A percentile compares a stretch with the other conserved stretches of the same genome.
These are phyloP conservation scores for Anhinga anhinga DNA, from an alignment of 2,113 vertebrate genomes.

Conservation along the genomic window DNA sequence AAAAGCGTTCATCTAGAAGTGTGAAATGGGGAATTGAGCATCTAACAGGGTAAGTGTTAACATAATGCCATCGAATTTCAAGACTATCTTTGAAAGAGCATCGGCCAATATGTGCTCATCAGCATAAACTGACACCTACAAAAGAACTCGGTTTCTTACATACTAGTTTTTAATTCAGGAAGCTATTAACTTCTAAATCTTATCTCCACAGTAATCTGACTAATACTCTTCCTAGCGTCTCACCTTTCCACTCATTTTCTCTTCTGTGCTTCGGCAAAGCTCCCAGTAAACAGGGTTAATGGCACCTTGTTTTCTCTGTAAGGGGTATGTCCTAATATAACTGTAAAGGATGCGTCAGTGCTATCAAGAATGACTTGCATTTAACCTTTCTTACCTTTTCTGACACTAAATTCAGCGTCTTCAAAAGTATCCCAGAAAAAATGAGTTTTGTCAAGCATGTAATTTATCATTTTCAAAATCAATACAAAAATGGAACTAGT, in stretches of 20 bases:
- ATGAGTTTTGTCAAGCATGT: background rate
- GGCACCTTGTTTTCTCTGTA: background rate
- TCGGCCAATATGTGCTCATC: background rate
- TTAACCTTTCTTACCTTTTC: background rate
- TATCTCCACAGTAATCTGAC: background rate
- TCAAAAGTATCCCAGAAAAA: background rate
- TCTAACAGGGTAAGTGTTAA: background rate
- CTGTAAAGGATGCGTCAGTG: background rate
- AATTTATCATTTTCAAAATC: background rate
- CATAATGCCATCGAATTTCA: background rate
- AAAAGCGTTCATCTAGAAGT: background rate
- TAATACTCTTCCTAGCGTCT: background rate
- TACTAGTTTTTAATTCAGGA: background rate
- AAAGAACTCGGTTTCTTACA: background rate
- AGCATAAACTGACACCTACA: background rate
- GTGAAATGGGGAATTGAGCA: background rate
- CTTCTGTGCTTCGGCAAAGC: background rate
- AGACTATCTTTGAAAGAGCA: background rate
- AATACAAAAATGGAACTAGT: background rate
- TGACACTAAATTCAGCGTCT: background rate
- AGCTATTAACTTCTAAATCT: background rate
- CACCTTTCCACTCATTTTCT: background rate
- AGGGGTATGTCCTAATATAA: background rate
- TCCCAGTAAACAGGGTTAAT: background rate
- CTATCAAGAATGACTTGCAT: background rate